These are phyloP conservation scores for Fregetta grallaria DNA, from an alignment of 2,113 vertebrate genomes.

Conservation along the genomic window DNA sequence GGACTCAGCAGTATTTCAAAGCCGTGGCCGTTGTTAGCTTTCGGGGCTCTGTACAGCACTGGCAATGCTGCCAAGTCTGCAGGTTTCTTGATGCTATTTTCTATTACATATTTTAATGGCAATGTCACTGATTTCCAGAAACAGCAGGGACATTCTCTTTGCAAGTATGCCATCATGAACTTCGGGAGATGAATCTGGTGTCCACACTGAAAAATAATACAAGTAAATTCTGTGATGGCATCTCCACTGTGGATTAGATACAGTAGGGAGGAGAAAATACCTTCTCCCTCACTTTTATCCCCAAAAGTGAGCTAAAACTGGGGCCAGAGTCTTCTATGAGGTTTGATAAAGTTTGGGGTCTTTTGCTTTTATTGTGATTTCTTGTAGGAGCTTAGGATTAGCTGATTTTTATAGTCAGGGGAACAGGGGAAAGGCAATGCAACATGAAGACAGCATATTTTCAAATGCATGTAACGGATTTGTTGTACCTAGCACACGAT, in stretches of 20 bases:
- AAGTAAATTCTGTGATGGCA: not conserved
- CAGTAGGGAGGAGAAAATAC: not conserved
- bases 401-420: not conserved
- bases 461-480: not conserved
- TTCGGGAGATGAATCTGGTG: not conserved
- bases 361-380: not conserved
- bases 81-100: slow-evolving; percentile 2
- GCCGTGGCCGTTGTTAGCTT: slow-evolving; percentile 32
- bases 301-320: not conserved
- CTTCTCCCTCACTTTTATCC: not conserved
- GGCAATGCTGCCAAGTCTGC: not conserved
- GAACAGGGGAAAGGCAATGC: not conserved
- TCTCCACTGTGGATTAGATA: not conserved
- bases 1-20: slow-evolving; percentile 74
- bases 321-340: not conserved
- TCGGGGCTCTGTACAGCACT: not conserved
- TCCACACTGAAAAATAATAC: not conserved
- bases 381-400: not conserved
- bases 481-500: not conserved
- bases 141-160: not conserved
- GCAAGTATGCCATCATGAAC: not conserved
- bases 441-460: not conserved
- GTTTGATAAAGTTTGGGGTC: not conserved
- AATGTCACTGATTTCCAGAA: not conserved
- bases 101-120: not conserved